Base-by-base conservation (phyloP, 2,888 invertebrate genomes). In the Ophion costatus region DNA sequence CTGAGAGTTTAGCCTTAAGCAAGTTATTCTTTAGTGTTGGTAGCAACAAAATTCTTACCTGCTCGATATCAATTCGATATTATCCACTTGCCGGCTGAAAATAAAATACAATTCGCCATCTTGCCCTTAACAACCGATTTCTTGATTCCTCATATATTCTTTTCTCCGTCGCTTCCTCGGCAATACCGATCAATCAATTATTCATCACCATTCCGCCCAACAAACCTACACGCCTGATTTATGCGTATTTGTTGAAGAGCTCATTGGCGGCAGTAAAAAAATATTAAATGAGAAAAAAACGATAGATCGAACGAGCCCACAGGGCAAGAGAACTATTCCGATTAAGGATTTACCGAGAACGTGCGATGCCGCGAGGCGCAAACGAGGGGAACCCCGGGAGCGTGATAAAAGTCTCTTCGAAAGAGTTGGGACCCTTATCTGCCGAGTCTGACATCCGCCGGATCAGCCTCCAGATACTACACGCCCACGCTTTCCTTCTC, bases 401-500 rank as follows among this genome's bases (percentile, higher is more conserved):
- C 83, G 84, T 84, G 78, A 86, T 45, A 80, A 93, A 92, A 92
- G 89, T 89, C 88, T 88, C 88, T 92, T 92, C 88, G 92, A 93
- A 93, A 93, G 92, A 93, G 92, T 91, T 91, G 91, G 89, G 61
- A 77, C 88, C 88, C 88, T 93, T 93, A 92, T 92, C 91, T 88
- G 88, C 86, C 89, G 91, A 92, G 90, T 85, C 91, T 90, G 91
- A 91, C 93, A 92, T 93, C 93, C 93, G 93, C 93, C 93, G 93
- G 93, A 93, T 93, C 93, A 93, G 93, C 93, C 87, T 87, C 67
- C 88, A 89, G 93, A 93, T 93, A 93, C 91, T 87, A 81, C 88
- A 89, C 92, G 90, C 93, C 93, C 91, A 93, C 93, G 89, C 91
- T 93, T 93, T 93, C 93, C 93, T 93, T 90, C 91, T 82, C 81